Conservation (phyloP, 1,140 invertebrate genomes). For the Drosophila rufa region DNA sequence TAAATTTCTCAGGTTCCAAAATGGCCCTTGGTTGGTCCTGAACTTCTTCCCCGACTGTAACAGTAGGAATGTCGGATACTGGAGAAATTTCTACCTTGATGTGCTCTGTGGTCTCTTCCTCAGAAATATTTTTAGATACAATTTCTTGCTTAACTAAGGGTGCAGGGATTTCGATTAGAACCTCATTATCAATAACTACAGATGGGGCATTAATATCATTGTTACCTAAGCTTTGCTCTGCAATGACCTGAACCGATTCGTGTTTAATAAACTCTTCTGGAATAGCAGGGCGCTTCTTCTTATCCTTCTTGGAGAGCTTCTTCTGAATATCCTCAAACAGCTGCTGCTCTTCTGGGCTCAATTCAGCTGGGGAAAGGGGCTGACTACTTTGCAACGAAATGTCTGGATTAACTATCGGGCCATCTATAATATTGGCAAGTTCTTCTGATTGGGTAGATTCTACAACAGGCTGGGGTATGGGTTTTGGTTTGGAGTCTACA, state of each 20-base stretch:
- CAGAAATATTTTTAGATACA: conserved; percentile 36
- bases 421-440: neutral
- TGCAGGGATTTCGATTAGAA: conserved; percentile 28
- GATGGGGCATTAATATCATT: conserved; percentile 10
- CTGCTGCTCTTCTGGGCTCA: conserved; percentile 73
- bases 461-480: neutral
- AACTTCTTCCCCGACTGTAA: conserved; percentile 28
- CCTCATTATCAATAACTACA: conserved; percentile 23
- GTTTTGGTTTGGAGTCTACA: conserved; percentile 14
- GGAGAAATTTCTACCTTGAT: conserved; percentile 31
- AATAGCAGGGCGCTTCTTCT: conserved; percentile 79
- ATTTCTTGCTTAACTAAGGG: conserved; percentile 14
- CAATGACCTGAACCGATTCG: conserved; percentile 55
- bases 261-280: conserved; percentile 78
- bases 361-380: conserved; percentile 36
- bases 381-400: conserved; percentile 16
- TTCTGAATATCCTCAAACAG: conserved; percentile 83
- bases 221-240: conserved; percentile 47
- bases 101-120: conserved; percentile 43
- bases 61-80: conserved; percentile 23
- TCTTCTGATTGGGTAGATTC: conserved; percentile 4
- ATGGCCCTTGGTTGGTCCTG: conserved; percentile 5
- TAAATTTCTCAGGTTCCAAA: conserved; percentile 10
- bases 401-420: neutral
- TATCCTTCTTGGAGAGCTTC: conserved; percentile 81